These are phyloP conservation scores for Bubo scandiacus DNA, from an alignment of 2,113 vertebrate genomes.

Conservation along the genomic window DNA sequence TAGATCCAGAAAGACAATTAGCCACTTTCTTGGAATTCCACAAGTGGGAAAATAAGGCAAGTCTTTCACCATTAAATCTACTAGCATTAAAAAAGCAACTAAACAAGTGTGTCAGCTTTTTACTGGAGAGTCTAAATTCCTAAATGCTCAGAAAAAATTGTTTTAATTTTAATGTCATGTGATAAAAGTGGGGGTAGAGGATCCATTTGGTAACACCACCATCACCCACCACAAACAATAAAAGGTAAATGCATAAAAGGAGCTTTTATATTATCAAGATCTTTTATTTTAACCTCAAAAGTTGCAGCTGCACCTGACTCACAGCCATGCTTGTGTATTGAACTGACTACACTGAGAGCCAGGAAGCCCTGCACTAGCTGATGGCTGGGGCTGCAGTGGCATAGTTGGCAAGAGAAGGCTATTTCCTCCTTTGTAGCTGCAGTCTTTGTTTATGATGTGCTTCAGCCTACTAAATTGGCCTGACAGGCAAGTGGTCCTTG, in stretches of 20 bases:
- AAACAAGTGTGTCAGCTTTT: background rate
- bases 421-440: background rate
- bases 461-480: background rate
- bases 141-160: background rate
- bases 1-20: background rate
- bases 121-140: background rate
- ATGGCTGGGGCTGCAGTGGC: background rate
- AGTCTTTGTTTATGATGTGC: background rate
- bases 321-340: background rate
- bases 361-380: background rate
- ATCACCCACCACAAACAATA: fast-evolving
- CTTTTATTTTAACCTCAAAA: background rate
- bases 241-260: background rate
- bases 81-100: fast-evolving
- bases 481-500: background rate
- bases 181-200: background rate
- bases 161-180: background rate
- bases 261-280: background rate
- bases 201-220: background rate
- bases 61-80: background rate
- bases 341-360: background rate
- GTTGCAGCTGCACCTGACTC: background rate
- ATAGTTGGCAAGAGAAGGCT: background rate
- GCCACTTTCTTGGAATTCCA: slow-evolving; percentile 2
- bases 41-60: background rate